Percentiles rank a stretch among this genome's conserved stretches.
phyloP scores from a whole-genome alignment of 2,888 invertebrate genomes.

The Aplocera efformata region DNA sequence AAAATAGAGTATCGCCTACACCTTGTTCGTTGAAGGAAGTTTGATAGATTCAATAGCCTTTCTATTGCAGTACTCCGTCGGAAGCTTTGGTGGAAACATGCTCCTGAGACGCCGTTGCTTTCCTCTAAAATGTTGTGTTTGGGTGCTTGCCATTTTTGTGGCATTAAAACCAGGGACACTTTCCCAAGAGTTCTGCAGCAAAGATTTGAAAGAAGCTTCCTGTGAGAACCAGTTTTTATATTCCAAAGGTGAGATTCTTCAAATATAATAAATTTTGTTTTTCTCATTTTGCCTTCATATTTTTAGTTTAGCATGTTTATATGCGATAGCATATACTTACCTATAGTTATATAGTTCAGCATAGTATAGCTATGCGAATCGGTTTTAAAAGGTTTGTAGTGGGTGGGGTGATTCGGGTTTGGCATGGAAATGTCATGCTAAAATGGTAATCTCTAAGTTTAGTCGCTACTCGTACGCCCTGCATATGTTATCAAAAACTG shows the following conservation, averaged over 20 bases:
- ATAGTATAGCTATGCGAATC: no score
- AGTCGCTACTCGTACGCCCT: no score
- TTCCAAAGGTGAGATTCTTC: conserved; percentile 38
- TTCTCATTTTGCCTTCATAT: not conserved
- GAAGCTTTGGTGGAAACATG: conserved; percentile 53
- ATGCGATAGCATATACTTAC: no score
- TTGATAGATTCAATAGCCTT: conserved; percentile 40
- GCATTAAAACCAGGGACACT: conserved; percentile 38
- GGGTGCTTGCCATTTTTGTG: conserved; percentile 46
- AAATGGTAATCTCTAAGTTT: no score
- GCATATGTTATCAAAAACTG: no score
- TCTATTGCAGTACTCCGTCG: conserved; percentile 43
- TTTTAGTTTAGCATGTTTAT: no score
- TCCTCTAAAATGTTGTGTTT: conserved; percentile 48
- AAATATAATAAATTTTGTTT: not conserved
- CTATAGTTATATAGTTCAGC: no score
- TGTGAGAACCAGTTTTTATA: conserved; percentile 42
- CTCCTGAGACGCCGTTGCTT: conserved; percentile 44
- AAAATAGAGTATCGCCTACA: conserved; percentile 45
- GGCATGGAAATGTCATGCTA: no score
- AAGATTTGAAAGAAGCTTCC: conserved; percentile 34
- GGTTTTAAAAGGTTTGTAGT: no score
- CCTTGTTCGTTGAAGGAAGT: conserved; percentile 50
- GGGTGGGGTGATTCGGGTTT: no score
- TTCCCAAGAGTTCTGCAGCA: conserved; percentile 51